Conservation (phyloP, 1,140 invertebrate genomes). For the Caenorhabditis brenneri region DNA sequence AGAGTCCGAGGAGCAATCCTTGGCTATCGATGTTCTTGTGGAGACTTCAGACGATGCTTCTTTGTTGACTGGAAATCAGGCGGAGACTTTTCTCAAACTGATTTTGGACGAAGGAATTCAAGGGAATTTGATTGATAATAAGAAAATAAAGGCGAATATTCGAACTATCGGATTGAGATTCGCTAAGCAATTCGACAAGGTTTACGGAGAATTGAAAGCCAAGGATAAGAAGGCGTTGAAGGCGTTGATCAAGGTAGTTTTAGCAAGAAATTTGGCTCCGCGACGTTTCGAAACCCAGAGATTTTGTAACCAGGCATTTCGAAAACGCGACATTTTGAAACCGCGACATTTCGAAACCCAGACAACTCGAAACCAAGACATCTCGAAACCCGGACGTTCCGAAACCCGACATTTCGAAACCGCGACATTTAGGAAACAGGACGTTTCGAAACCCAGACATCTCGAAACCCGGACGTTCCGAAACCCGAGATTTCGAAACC, state of each 20-base stretch:
- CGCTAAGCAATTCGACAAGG: slow-evolving; percentile 42
- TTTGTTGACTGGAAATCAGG: background rate
- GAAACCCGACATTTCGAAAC: too few species aligned
- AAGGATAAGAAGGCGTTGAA: slow-evolving; percentile 42
- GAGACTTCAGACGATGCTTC: background rate
- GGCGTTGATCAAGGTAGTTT: background rate
- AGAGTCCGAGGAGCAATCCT: background rate
- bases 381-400: too few species aligned
- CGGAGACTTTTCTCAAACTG: slow-evolving; percentile 15
- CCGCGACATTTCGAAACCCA: too few species aligned
- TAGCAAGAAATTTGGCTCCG: background rate
- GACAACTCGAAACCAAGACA: too few species aligned
- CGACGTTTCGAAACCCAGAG: too few species aligned
- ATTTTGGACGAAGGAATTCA: background rate
- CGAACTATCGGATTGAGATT: slow-evolving; percentile 16
- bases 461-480: too few species aligned
- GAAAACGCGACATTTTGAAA: too few species aligned
- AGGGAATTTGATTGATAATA: background rate
- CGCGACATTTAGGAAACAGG: too few species aligned
- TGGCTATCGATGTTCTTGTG: background rate
- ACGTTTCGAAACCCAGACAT: background rate
- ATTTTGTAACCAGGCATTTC: too few species aligned
- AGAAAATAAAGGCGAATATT: background rate
- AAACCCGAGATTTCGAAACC: too few species aligned
- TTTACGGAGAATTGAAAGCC: slow-evolving; percentile 38